A percentile compares a stretch with the other conserved stretches of the same genome.
phyloP scores from a whole-genome alignment of 2,888 invertebrate species.

The Drosophila birchii region DNA sequence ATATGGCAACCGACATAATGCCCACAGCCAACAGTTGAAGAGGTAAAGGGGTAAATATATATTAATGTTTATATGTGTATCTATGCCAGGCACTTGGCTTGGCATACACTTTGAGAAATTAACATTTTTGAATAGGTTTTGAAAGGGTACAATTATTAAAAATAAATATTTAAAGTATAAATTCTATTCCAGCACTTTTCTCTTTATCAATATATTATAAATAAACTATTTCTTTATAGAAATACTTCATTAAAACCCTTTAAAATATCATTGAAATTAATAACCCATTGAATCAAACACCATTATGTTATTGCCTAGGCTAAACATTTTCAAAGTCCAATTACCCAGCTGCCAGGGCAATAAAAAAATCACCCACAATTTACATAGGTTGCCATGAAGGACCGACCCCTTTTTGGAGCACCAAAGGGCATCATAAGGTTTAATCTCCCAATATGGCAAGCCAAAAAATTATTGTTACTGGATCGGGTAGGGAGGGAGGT shows the following conservation, averaged over 20 bases:
- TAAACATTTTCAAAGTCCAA: constrained; percentile 26
- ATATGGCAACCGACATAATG: constrained; percentile 68
- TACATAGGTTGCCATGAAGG: constrained; percentile 18
- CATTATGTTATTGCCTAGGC: not conserved
- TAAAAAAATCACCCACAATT: constrained; percentile 4
- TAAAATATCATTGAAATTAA: not conserved
- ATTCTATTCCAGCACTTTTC: not conserved
- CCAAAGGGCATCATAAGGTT: constrained; percentile 38
- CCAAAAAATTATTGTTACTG: constrained; percentile 37
- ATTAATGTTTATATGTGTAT: constrained; percentile 30
- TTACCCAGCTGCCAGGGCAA: constrained; percentile 13
- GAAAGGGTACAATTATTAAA: not conserved
- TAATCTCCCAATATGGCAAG: constrained; percentile 41
- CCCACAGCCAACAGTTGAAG: constrained; percentile 27
- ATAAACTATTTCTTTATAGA: not conserved
- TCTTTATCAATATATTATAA: not conserved
- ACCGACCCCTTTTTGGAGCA: constrained; percentile 9
- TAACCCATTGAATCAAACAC: not conserved
- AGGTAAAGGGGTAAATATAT: constrained; percentile 38
- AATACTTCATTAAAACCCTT: not conserved
- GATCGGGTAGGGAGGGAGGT: constrained; percentile 5
- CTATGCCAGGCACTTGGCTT: not conserved
- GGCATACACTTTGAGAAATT: constrained; percentile 13
- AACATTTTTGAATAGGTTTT: not conserved
- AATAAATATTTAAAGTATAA: too few species aligned